phyloP scores from a whole-genome alignment of 2,888 invertebrate genomes.

The Trichopoda pennipes region DNA sequence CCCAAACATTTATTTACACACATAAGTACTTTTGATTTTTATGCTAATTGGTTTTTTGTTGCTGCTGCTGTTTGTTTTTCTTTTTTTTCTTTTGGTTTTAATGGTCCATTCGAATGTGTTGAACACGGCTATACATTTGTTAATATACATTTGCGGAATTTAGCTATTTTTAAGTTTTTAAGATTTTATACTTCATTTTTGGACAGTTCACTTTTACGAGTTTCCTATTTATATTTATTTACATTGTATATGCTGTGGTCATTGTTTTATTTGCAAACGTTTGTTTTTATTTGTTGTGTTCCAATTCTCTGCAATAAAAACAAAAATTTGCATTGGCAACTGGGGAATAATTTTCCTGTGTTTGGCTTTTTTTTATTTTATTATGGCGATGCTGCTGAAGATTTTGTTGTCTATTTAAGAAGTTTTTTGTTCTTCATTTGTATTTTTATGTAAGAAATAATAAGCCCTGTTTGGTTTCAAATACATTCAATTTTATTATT shows the following conservation, averaged over 20 bases:
- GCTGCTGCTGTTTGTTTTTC: background rate
- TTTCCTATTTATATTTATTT: no score
- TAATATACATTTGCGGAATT: no score
- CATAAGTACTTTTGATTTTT: background rate
- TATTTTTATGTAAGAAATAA: slow-evolving; percentile 10
- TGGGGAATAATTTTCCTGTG: slow-evolving; percentile 61
- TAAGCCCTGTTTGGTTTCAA: slow-evolving; percentile 29
- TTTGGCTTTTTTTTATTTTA: slow-evolving; percentile 41
- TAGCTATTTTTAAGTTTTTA: no score
- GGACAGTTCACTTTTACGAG: no score
- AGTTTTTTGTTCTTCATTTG: background rate
- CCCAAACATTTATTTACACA: background rate
- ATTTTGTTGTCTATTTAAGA: slow-evolving; percentile 8
- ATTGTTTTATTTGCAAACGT: no score
- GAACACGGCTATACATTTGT: no score
- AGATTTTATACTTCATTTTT: no score
- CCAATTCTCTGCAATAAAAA: slow-evolving; percentile 52
- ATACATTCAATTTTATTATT: slow-evolving; percentile 8
- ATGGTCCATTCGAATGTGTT: no score
- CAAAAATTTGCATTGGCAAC: slow-evolving; percentile 67
- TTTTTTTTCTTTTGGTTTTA: no score
- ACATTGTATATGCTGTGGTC: no score
- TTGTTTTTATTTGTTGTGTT: background rate
- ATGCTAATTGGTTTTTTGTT: background rate
- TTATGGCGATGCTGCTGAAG: slow-evolving; percentile 30